Conservation (phyloP, 2,888 invertebrate genomes). For the Coelinius sp. region DNA sequence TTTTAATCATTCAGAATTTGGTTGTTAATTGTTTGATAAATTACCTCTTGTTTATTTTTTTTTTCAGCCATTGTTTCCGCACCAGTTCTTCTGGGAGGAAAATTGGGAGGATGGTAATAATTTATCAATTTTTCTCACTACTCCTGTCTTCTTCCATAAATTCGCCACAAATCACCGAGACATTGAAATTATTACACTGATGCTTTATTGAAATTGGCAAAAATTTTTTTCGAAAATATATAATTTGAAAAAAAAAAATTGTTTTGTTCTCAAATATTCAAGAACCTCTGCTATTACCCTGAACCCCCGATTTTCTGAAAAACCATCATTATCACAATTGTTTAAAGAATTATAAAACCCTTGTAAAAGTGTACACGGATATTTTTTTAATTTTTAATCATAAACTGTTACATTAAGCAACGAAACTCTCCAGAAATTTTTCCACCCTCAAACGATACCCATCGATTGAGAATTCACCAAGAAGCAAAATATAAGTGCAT, state of each 20-base stretch:
- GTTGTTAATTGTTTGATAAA: too few relatives aligned
- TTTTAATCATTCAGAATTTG: too few relatives aligned
- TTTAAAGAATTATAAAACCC: background rate
- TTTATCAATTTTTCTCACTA: background rate
- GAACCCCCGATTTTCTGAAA: background rate
- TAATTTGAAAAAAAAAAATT: too few relatives aligned
- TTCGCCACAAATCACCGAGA: background rate
- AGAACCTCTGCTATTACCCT: too few relatives aligned
- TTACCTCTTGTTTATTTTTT: background rate
- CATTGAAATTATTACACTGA: background rate
- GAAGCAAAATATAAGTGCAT: constrained; percentile 42
- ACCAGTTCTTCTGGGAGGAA: background rate
- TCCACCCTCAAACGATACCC: background rate
- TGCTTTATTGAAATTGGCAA: background rate
- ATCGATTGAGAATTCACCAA: constrained; percentile 36
- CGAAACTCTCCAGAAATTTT: background rate
- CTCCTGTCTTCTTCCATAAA: background rate
- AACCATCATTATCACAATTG: background rate
- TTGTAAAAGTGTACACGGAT: background rate
- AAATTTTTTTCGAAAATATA: background rate
- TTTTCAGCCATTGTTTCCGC: background rate
- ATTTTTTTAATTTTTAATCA: background rate
- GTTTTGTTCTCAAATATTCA: too few relatives aligned
- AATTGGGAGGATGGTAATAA: background rate
- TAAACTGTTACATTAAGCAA: background rate